Base-by-base conservation (phyloP, 1,140 invertebrate genomes). In the Mesaphorura yosii region DNA sequence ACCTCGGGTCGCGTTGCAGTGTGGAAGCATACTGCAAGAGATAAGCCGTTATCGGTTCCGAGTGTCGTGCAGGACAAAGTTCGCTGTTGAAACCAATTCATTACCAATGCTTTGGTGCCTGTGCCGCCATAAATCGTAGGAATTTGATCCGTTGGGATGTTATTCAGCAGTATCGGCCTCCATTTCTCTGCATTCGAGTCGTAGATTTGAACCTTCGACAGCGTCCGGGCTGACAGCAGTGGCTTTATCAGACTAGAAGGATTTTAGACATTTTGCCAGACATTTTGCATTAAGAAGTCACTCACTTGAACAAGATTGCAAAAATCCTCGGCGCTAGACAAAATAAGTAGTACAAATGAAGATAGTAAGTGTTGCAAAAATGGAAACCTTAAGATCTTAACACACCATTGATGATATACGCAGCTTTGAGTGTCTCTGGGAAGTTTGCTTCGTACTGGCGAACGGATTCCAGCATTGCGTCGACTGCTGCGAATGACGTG, bases 121-220 rank as follows among this genome's bases (percentile, higher is more conserved):
- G 41, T 23, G 31, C 53, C 53, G 29, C 53, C 53, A 23, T 50
- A 55, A 45, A 50, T 22, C 2, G n/a, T 6, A 22, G 53, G 53
- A 10, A 55, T 37, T 28, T 55, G 53, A 27, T 51, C 19, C 3
- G 17, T 27, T 22, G 53, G 47, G n/a, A 55, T 40, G 2, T 40
- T 3, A 3, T 15, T 12, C 5, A n/a, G 15, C 3, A 55, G 25
- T 15, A 51, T 31, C 6, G 31, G 19, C 17, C 23, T 34, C 53
- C 53, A 55, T 41, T 40, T 34, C 3, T 51, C 53, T n/a, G 22
- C 3, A 20, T 39, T 51, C 7, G 47, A 49, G 6, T 37, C 50
- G 25, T 26, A 49, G 3, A 55, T 23, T 28, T 50, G 27, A 5
- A 55, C 27, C 31, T 55, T 55, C 5, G 53, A 48, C 19, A 55